Conservation (phyloP, 2,888 invertebrate species). For the Temnothorax rugatulus region DNA sequence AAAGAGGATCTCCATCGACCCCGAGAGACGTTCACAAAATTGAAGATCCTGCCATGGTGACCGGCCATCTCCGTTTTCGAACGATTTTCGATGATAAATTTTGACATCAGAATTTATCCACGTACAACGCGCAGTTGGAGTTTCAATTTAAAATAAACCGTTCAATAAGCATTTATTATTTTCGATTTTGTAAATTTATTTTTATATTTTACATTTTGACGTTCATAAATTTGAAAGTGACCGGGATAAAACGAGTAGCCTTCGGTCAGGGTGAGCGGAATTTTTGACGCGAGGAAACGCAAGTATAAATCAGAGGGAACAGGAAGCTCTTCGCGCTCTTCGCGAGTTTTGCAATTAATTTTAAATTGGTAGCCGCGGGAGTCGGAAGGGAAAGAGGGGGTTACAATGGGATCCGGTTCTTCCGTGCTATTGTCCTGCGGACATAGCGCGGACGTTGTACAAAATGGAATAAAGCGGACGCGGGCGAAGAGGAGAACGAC, state of each 20-base stretch:
- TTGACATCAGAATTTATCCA: not conserved
- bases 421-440: conserved; percentile 57
- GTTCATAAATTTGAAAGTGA: conserved; percentile 1
- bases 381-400: conserved; percentile 44
- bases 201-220: no score
- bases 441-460: conserved; percentile 56
- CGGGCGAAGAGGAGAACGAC: conserved; percentile 48
- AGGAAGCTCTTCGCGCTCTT: conserved; percentile 55
- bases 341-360: conserved; percentile 71
- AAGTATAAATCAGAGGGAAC: conserved; percentile 50
- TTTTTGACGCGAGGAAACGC: conserved; percentile 52
- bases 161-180: not conserved
- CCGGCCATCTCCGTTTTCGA: not conserved
- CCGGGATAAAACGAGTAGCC: not conserved
- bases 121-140: not conserved
- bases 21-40: conserved; percentile 25
- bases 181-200: not conserved
- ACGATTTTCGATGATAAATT: conserved; percentile 9
- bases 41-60: not conserved
- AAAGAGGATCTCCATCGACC: not conserved
- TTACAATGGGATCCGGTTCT: conserved; percentile 52
- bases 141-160: not conserved
- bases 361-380: conserved; percentile 64
- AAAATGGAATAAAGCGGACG: conserved; percentile 56
- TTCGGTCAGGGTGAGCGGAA: conserved; percentile 9